Percentiles rank a stretch among this genome's conserved stretches.
These are phyloP conservation scores for Lucinisca nassula DNA, from an alignment of 2,888 invertebrate genomes.

Conservation along the genomic window DNA sequence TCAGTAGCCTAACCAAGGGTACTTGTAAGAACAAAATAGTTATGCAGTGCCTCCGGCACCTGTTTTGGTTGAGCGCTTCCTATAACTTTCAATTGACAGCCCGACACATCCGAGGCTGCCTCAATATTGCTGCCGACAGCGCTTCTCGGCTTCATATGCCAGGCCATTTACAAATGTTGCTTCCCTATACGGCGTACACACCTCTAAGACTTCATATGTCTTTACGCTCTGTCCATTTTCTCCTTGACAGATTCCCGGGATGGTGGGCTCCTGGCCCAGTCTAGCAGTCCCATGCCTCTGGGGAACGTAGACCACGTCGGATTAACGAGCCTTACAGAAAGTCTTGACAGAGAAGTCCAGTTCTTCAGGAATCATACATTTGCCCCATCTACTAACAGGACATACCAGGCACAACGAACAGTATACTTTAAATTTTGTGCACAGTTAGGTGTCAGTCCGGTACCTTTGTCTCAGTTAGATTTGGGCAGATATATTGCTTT, in stretches of 20 bases:
- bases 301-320: neutral
- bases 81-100: constrained; percentile 20
- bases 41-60: constrained; percentile 15
- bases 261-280: neutral
- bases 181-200: neutral
- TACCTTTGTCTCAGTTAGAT: no score
- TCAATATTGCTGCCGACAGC: constrained; percentile 11
- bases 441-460: no score
- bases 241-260: neutral
- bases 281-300: neutral
- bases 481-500: no score
- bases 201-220: neutral
- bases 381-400: neutral
- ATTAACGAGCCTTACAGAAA: neutral
- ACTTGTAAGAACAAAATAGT: constrained; percentile 3
- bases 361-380: neutral
- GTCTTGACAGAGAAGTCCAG: neutral
- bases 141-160: constrained; percentile 10
- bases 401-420: neutral
- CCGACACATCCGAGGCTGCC: neutral
- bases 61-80: constrained; percentile 12
- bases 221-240: neutral
- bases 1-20: constrained; percentile 18
- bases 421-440: neutral
- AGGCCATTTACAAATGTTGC: neutral